A percentile compares a stretch with the other conserved stretches of the same genome.
Evolutionary conservation across 2,797 vertebrate species (phyloP).

Genomic region (Pristis pectinata): DNA sequence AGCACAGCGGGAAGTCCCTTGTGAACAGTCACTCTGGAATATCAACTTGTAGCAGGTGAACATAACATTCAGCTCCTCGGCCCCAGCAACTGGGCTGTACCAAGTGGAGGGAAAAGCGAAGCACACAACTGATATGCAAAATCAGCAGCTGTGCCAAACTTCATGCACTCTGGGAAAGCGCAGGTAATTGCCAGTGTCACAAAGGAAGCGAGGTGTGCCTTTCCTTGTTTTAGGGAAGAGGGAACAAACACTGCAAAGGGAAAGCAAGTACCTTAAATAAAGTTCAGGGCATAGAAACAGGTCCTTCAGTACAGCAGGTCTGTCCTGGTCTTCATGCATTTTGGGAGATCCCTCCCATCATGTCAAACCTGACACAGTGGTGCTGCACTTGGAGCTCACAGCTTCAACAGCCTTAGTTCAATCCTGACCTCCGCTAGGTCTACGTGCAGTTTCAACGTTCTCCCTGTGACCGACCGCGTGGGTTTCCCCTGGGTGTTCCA

Average conservation of each 20-base stretch:
- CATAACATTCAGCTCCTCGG: neutral
- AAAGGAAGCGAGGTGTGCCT: neutral
- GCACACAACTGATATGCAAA: neutral
- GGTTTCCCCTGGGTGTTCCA: too few relatives aligned
- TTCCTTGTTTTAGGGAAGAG: neutral
- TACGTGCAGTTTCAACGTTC: too few relatives aligned
- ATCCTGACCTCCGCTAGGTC: too few relatives aligned
- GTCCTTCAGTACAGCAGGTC: too few relatives aligned
- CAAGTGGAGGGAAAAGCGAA: neutral
- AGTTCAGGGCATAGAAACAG: too few relatives aligned
- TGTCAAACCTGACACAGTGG: too few relatives aligned
- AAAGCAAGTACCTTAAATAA: too few relatives aligned
- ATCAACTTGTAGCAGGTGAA: neutral
- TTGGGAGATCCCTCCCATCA: too few relatives aligned
- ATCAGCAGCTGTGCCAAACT: neutral
- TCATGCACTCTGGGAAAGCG: neutral
- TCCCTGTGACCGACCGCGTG: too few relatives aligned
- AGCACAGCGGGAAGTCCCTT: neutral
- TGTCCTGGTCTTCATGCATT: too few relatives aligned
- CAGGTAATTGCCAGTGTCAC: neutral
- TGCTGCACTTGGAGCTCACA: too few relatives aligned
- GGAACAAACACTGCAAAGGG: neutral
- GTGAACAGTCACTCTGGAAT: neutral
- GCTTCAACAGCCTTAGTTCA: too few relatives aligned
- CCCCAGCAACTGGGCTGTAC: neutral